Conservation (phyloP, 2,797 vertebrate species). For the Margarornis squamiger region DNA sequence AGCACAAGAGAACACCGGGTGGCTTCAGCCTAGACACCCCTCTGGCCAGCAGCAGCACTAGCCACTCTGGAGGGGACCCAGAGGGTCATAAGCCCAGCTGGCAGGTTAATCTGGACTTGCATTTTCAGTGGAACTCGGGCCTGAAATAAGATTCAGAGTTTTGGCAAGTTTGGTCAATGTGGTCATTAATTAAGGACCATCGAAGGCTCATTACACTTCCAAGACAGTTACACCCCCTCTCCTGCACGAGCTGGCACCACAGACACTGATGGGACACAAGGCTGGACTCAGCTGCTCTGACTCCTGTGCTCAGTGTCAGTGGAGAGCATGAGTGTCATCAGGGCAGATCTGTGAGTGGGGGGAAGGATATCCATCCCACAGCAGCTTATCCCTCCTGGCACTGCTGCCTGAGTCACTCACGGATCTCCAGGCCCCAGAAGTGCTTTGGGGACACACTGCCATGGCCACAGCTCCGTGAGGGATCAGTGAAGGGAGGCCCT, state of each 20-base stretch:
- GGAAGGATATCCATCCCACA: accelerated
- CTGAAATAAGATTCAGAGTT: background rate
- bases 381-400: background rate
- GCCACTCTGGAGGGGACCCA: background rate
- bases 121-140: accelerated
- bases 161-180: accelerated
- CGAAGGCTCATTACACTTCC: background rate
- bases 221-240: background rate
- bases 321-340: accelerated
- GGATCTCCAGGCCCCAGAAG: accelerated
- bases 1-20: accelerated
- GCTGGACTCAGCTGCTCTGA: accelerated
- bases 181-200: background rate
- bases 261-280: accelerated
- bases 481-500: background rate
- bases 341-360: accelerated
- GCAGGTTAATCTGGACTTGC: background rate
- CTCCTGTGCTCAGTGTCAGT: accelerated
- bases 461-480: background rate
- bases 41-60: background rate
- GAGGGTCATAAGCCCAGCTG: accelerated
- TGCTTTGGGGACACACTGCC: background rate
- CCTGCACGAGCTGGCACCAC: accelerated
- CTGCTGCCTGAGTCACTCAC: accelerated
- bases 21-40: background rate